phyloP scores from a whole-genome alignment of 2,113 vertebrate species.

The Brachyhypopomus gauderio region DNA sequence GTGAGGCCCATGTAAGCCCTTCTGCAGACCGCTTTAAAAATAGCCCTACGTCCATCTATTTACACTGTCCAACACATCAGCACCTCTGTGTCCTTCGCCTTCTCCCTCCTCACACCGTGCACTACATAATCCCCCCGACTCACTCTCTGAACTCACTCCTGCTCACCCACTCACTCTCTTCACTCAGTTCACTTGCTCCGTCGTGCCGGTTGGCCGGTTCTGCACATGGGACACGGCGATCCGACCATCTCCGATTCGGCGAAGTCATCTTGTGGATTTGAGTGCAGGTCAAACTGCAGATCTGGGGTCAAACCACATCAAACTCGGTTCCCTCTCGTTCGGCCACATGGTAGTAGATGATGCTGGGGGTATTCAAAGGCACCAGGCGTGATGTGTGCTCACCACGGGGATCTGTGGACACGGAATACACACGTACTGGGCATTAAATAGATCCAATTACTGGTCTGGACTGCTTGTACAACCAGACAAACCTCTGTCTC shows the following conservation, averaged over 20 bases:
- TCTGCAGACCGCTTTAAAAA: slow-evolving; percentile 73
- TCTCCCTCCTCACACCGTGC: slow-evolving; percentile 11
- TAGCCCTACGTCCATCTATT: slow-evolving; percentile 73
- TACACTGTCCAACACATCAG: slow-evolving; percentile 62
- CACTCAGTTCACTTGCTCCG: not conserved
- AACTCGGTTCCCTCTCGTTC: not conserved
- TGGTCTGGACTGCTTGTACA: not conserved
- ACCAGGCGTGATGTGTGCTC: too few species aligned
- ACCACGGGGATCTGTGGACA: too few species aligned
- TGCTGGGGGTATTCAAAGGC: too few species aligned
- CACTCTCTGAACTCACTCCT: not conserved
- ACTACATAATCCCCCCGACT: slow-evolving; percentile 1
- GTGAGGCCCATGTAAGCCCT: slow-evolving; percentile 61
- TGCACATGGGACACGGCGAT: not conserved
- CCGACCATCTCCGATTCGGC: slow-evolving; percentile 44
- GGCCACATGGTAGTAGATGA: too few species aligned
- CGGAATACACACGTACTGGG: too few species aligned
- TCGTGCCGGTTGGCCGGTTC: not conserved
- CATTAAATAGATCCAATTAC: too few species aligned
- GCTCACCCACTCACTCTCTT: not conserved
- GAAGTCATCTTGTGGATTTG: slow-evolving; percentile 28
- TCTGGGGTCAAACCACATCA: not conserved
- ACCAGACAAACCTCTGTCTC: not conserved
- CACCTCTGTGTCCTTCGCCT: slow-evolving; percentile 45
- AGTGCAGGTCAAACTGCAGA: not conserved